Conservation (phyloP, 64 coral and sea anemone genomes). For the Orbicella faveolata region DNA sequence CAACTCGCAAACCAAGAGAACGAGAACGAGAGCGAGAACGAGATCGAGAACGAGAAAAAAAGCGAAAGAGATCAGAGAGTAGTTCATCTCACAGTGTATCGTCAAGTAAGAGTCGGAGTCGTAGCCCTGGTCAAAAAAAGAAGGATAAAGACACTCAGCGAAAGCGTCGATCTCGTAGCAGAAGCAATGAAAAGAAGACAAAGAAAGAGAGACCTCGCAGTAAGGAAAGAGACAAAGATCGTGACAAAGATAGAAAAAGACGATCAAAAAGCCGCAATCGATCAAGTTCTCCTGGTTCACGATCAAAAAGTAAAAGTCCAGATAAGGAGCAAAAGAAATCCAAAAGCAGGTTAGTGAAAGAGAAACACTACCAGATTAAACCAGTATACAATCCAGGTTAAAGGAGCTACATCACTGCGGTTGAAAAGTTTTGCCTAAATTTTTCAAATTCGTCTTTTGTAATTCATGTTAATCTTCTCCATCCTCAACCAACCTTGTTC, state of each 20-base stretch:
- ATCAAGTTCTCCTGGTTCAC: slow-evolving; percentile 62
- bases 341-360: slow-evolving; percentile 67
- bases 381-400: too few relatives aligned
- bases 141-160: slow-evolving; percentile 29
- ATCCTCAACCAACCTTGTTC: too few relatives aligned
- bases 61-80: slow-evolving; percentile 40
- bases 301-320: slow-evolving; percentile 80
- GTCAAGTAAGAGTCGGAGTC: slow-evolving; percentile 49
- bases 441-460: too few relatives aligned
- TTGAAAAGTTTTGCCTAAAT: too few relatives aligned
- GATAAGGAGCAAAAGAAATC: slow-evolving; percentile 76
- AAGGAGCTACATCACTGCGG: too few relatives aligned
- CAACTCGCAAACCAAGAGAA: slow-evolving; percentile 33
- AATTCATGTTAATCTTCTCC: too few relatives aligned
- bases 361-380: not conserved
- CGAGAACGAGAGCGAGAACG: not conserved
- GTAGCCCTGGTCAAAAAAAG: slow-evolving; percentile 20
- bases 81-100: slow-evolving; percentile 36
- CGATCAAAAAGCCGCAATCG: slow-evolving; percentile 60
- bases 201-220: slow-evolving; percentile 48
- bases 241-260: slow-evolving; percentile 70
- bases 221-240: slow-evolving; percentile 59
- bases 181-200: slow-evolving; percentile 37
- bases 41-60: slow-evolving; percentile 25
- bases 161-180: slow-evolving; percentile 46